These are phyloP conservation scores for Acleris cristana DNA, from an alignment of 2,888 invertebrate species.

Conservation along the genomic window DNA sequence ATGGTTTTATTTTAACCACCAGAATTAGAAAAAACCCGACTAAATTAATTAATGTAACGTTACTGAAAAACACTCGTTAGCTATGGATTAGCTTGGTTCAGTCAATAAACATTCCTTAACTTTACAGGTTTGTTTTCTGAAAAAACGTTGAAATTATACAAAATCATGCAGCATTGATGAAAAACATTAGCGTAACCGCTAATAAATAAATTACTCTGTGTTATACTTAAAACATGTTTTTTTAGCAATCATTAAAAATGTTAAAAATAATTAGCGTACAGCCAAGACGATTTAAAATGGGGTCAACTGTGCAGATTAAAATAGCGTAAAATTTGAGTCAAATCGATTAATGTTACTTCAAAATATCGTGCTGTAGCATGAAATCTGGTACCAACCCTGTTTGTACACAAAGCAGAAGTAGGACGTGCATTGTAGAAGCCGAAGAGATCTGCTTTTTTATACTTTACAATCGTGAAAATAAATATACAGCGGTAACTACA, in stretches of 20 bases:
- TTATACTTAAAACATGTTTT: not conserved
- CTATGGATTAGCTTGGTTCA: not conserved
- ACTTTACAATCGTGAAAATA: conserved; percentile 10
- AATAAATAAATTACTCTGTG: not conserved
- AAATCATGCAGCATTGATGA: conserved; percentile 23
- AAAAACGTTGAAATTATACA: conserved; percentile 11
- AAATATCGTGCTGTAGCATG: conserved; percentile 23
- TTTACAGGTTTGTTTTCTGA: conserved; percentile 9
- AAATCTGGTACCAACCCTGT: conserved; percentile 6
- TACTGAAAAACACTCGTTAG: no score
- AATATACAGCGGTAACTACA: conserved; percentile 20
- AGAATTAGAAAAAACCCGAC: no score
- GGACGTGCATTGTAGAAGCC: conserved; percentile 14
- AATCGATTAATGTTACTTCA: not conserved
- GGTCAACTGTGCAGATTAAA: conserved; percentile 8
- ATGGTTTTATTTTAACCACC: no score
- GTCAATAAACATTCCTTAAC: conserved; percentile 8
- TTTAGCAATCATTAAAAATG: not conserved
- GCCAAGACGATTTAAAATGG: conserved; percentile 4
- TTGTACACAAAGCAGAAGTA: conserved; percentile 12
- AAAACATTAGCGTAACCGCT: conserved; percentile 25
- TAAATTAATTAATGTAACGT: no score
- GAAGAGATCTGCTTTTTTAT: not conserved
- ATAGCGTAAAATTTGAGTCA: not conserved
- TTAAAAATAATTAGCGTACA: conserved; percentile 12